Evolutionary conservation across 2,888 invertebrate genomes (phyloP), one percentile per base, ranked within the genome.

Genomic region (Melitaea athalia): DNA sequence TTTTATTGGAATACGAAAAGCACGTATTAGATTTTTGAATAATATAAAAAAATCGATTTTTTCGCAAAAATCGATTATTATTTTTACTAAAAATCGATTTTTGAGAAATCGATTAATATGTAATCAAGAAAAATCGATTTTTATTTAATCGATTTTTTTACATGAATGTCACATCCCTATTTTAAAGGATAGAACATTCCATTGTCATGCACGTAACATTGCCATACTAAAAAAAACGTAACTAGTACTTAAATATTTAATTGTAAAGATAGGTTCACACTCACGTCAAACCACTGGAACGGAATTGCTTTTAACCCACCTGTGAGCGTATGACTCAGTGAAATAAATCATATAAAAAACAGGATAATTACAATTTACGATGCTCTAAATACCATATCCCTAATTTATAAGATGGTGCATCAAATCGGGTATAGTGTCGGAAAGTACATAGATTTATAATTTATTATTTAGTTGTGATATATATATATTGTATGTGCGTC

Each of bases 401-500:
- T 89, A 85, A 83, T 81, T 83, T 80, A 77, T 90, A 89, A 88
- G 89, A 83, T 81, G 85, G 82, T 83, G 83, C 77, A 74, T 74
- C 70, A 79, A 80, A 82, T 85, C 81, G 79, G 80, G 83, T 84
- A 84, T 81, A 85, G 79, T 79, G 79, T 79, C 77, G 79, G 77
- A 79, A 83, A 81, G 78, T 82, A 82, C 78, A 81, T 87, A 86
- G 84, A 80, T 78, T 64, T 79, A 85, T 87, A 84, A 84, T 84
- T 87, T 81, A 68, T 59, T 67, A 82, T 88, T 88, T 91, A 90
- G 89, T 91, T 89, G 91, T 91, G 90, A 89, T 90, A 90, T 85
- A 76, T 85, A 76, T 79, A 81, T 81, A 79, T 82, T 76, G 81
- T 78, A 80, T 65, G 78, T 80, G 84, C 76, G 79, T 72, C 78